A percentile compares a stretch with the other conserved stretches of the same genome.
Conservation (phyloP, 2,888 invertebrate species). For the Parnassius smintheus region DNA sequence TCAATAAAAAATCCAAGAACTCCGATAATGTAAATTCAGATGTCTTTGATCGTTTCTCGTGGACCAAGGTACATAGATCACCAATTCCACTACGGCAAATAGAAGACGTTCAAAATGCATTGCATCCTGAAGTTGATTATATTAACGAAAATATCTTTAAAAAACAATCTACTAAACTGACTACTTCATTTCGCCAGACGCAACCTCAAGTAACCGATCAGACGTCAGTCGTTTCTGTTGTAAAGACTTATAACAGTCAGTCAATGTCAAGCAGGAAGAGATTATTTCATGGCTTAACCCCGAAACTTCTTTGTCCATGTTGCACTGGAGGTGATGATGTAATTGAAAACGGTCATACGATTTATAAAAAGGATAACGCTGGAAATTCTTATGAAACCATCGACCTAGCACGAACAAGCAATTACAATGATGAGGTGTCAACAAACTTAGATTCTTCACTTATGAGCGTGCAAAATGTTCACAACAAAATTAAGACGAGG, state of each 20-base stretch:
- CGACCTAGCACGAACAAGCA: constrained; percentile 39
- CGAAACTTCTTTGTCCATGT: constrained; percentile 58
- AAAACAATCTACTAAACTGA: constrained; percentile 4
- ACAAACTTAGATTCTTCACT: constrained; percentile 56
- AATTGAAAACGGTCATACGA: constrained; percentile 31
- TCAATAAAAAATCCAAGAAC: constrained; percentile 6
- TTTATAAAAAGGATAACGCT: constrained; percentile 36
- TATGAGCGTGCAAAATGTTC: constrained; percentile 55
- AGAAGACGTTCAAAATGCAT: constrained; percentile 22
- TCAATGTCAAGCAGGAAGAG: constrained; percentile 37
- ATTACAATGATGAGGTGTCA: constrained; percentile 34
- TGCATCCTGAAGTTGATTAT: constrained; percentile 10
- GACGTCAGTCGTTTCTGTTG: constrained; percentile 42
- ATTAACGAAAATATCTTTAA: constrained; percentile 11
- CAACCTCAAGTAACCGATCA: constrained; percentile 33
- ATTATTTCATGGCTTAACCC: constrained; percentile 32
- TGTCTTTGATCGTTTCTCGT: constrained; percentile 40
- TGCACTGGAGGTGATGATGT: constrained; percentile 51
- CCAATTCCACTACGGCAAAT: constrained; percentile 37
- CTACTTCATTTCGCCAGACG: neutral
- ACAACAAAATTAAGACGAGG: constrained; percentile 37
- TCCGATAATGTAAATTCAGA: constrained; percentile 27
- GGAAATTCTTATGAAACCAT: constrained; percentile 57
- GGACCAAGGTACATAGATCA: constrained; percentile 56
- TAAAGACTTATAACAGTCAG: constrained; percentile 30